A percentile compares a stretch with the other conserved stretches of the same genome.
Conservation (phyloP, 2,888 invertebrate species). For the Andrena bicolor region DNA sequence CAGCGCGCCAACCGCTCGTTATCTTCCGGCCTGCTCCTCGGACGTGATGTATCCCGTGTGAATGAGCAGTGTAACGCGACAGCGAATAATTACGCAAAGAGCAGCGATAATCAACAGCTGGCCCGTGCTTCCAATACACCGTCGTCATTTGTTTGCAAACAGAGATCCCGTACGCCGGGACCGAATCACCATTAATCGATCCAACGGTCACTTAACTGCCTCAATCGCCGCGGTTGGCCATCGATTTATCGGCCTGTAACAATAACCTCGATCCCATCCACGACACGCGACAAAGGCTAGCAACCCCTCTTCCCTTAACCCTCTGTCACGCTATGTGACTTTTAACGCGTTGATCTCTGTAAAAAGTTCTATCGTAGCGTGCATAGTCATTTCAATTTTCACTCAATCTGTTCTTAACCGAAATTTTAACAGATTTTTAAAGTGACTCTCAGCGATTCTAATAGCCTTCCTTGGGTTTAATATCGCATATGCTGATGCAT, state of each 20-base stretch:
- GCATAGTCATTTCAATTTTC: too few species aligned
- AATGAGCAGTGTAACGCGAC: slow-evolving; percentile 60
- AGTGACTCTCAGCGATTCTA: too few species aligned
- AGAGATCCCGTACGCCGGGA: slow-evolving; percentile 29
- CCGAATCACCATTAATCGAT: slow-evolving; percentile 55
- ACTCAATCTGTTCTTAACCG: too few species aligned
- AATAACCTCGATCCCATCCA: slow-evolving; percentile 55
- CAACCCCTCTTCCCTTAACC: slow-evolving; percentile 30
- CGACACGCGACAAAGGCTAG: slow-evolving; percentile 23
- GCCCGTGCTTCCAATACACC: slow-evolving; percentile 28
- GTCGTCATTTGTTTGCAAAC: slow-evolving; percentile 66
- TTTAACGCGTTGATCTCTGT: too few species aligned
- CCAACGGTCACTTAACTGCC: slow-evolving; percentile 38
- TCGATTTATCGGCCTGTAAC: slow-evolving; percentile 55
- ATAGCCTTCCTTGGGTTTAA: too few species aligned
- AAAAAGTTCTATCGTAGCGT: too few species aligned
- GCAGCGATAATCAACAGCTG: slow-evolving; percentile 55
- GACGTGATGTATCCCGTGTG: slow-evolving; percentile 56
- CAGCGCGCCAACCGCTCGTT: slow-evolving; percentile 22
- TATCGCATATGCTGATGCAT: too few species aligned
- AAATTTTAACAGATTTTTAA: too few species aligned
- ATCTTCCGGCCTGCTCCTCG: slow-evolving; percentile 29
- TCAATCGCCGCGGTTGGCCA: slow-evolving; percentile 23
- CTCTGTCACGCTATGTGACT: too few species aligned
- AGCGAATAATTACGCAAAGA: slow-evolving; percentile 70